These are phyloP conservation scores for Pleuronectes platessa DNA, from an alignment of 2,113 vertebrate genomes.

Conservation along the genomic window DNA sequence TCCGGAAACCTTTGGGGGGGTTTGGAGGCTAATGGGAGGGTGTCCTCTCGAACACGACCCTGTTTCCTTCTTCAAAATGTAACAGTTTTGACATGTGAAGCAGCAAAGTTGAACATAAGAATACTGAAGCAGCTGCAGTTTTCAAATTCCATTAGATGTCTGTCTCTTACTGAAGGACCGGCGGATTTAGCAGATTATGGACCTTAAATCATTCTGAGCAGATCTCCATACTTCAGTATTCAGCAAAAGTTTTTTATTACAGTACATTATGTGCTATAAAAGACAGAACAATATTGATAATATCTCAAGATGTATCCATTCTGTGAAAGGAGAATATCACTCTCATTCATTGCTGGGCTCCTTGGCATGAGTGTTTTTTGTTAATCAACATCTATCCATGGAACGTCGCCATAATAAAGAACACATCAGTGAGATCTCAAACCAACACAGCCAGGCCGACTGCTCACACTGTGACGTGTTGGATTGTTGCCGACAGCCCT, in stretches of 20 bases:
- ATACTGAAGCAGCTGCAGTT: background rate
- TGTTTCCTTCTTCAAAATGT: background rate
- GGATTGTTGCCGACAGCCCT: conserved; percentile 47
- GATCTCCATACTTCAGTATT: background rate
- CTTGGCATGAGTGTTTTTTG: no score
- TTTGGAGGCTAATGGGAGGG: conserved; percentile 29
- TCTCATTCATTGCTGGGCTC: no score
- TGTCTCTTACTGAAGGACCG: background rate
- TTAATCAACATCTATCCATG: no score
- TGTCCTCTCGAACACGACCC: conserved; percentile 38
- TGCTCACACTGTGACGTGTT: conserved; percentile 32
- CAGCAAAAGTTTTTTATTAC: background rate
- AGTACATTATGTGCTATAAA: background rate
- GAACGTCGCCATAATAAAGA: no score
- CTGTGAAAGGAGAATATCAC: no score
- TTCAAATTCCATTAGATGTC: background rate
- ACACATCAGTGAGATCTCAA: background rate
- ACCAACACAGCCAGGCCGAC: conserved; percentile 17
- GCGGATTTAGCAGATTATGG: background rate
- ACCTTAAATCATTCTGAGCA: background rate
- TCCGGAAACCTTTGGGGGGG: conserved; percentile 49
- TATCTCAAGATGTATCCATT: no score
- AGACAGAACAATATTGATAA: background rate
- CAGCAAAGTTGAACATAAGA: background rate
- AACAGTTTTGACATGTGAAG: conserved; percentile 19